phyloP scores from a whole-genome alignment of 2,888 invertebrate species.

The Ephialtes manifestator region DNA sequence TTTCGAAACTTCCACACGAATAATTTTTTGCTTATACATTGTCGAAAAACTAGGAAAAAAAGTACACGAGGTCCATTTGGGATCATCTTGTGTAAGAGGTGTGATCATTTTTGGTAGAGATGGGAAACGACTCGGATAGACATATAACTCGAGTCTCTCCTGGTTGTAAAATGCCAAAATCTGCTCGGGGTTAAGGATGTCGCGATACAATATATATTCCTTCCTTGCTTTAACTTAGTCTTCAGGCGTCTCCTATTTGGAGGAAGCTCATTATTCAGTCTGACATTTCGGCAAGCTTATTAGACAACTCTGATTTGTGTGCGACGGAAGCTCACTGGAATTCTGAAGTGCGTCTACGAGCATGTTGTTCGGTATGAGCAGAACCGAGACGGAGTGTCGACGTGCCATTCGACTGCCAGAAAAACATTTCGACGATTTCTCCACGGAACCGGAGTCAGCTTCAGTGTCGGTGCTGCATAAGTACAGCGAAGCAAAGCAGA shows the following conservation, averaged over 20 bases:
- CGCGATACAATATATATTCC: not conserved
- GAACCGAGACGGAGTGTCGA: not conserved
- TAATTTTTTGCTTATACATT: no score
- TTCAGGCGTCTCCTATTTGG: not conserved
- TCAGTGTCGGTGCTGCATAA: not conserved
- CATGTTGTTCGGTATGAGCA: not conserved
- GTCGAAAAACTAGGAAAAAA: no score
- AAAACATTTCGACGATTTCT: conserved; percentile 24
- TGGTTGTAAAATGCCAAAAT: no score
- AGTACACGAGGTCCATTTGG: no score
- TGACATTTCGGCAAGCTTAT: conserved; percentile 79
- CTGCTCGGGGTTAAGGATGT: no score
- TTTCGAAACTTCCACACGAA: no score
- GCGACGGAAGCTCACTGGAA: not conserved
- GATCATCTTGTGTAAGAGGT: no score
- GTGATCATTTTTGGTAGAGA: no score
- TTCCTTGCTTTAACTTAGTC: not conserved
- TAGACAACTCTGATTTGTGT: conserved; percentile 82
- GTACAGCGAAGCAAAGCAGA: not conserved
- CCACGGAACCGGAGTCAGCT: conserved; percentile 12
- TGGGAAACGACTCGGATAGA: no score
- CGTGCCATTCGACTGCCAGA: not conserved
- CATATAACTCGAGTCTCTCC: no score
- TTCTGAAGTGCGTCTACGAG: not conserved
- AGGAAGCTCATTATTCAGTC: conserved; percentile 47